phyloP scores from a whole-genome alignment of 2,113 vertebrate species.

The Stegostoma tigrinum region DNA sequence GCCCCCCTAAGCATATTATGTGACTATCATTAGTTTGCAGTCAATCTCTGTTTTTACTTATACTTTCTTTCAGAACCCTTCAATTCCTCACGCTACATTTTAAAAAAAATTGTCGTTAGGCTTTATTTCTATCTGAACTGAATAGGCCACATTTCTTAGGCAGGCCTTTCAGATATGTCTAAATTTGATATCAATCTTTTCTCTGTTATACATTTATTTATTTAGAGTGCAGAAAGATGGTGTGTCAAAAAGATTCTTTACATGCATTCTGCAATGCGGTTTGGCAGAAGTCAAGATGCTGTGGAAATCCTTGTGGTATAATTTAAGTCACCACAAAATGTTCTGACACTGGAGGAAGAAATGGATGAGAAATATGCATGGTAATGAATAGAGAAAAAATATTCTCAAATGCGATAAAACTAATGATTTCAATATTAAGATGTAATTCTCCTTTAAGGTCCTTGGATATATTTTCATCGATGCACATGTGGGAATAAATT shows the following conservation, averaged over 20 bases:
- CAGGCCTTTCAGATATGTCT: background rate
- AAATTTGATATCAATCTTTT: background rate
- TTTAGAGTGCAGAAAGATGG: background rate
- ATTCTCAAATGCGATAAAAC: background rate
- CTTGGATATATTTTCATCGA: background rate
- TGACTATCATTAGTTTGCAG: background rate
- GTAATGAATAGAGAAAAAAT: background rate
- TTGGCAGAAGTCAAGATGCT: background rate
- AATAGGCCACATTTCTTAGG: background rate
- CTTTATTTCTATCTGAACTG: background rate
- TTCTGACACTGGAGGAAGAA: background rate
- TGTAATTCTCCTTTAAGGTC: background rate
- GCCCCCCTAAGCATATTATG: background rate
- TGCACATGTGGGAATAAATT: background rate
- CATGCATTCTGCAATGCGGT: background rate
- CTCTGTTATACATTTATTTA: background rate
- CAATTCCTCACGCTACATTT: background rate
- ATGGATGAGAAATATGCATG: background rate
- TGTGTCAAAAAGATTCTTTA: background rate
- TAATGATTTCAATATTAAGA: background rate
- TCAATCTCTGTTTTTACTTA: background rate
- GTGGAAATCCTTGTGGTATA: background rate
- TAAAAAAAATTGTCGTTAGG: background rate
- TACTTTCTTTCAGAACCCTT: background rate
- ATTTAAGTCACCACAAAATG: conserved; percentile 3